These are phyloP conservation scores for Hymenochirus boettgeri DNA, from an alignment of 2,113 vertebrate genomes.

Conservation along the genomic window DNA sequence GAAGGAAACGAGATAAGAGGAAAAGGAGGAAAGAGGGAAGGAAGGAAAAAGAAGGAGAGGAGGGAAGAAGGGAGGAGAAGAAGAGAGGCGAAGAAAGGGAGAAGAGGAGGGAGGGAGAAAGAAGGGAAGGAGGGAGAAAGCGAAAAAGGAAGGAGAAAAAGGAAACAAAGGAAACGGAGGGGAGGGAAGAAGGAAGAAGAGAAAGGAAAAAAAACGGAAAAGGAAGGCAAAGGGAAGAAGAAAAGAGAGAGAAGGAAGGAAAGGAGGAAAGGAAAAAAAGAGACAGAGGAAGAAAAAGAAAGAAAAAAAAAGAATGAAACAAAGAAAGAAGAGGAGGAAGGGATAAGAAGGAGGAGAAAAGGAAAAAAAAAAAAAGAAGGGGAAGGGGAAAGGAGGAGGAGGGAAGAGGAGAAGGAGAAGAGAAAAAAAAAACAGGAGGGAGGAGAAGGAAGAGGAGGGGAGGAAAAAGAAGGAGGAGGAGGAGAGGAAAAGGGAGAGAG, in stretches of 20 bases:
- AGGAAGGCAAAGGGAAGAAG: neutral
- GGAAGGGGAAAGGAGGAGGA: neutral
- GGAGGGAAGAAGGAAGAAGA: neutral
- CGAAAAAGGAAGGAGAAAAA: no score
- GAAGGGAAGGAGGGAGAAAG: neutral
- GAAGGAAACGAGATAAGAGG: neutral
- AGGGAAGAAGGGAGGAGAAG: neutral
- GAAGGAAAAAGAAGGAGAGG: neutral
- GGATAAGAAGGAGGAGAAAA: no score
- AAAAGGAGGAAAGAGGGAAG: neutral
- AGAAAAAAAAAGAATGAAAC: neutral
- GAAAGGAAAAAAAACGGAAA: no score
- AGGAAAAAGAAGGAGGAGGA: neutral
- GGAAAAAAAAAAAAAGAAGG: neutral
- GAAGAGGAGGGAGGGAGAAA: neutral
- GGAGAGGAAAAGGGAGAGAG: neutral
- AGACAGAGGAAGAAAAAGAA: no score
- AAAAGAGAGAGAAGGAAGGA: neutral
- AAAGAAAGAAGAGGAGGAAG: neutral
- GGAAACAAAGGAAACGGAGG: neutral
- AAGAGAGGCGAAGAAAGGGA: no score
- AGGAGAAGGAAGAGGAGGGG: no score
- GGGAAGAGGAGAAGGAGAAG: neutral
- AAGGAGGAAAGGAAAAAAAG: neutral
- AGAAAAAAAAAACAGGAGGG: no score